Evolutionary conservation across 2,797 vertebrate genomes (phyloP), one percentile per base, ranked within the genome.

Genomic region (Syndactyla subalaris): DNA sequence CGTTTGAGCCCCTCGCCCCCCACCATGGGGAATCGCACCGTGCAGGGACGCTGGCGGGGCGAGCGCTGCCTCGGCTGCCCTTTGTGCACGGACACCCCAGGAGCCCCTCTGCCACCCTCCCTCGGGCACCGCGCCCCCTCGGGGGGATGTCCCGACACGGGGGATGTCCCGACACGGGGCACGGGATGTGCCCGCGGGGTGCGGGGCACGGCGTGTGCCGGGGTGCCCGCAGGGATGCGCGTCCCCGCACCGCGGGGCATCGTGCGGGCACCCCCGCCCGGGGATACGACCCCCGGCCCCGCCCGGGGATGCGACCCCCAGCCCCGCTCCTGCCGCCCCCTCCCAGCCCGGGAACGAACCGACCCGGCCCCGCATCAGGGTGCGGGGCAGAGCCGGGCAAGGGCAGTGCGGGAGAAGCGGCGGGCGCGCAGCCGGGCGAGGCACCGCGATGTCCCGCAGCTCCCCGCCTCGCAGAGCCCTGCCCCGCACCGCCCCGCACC

Each of bases 1-100:
- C 58, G 2, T 15, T 2, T 1, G 62, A 22, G 22, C 10, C 46
- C 29, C 4, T 7, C 2, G 0, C 1, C 51, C 5, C 71, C 58
- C 62, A 32, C 26, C 20, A 19, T 7, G 21, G 15, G 34, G 27
- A 36, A 34, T 8, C 10, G 21, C 32, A 27, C 16, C 4, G 38
- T 10, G 59, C 59, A 8, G 55, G 8, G 67, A 26, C 34, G 90
- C 55, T 12, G 7, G 10, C 48, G 12, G 81, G 65, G 10, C 68
- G 5, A 19, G 45, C 45, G 20, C 45, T 21, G 45, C 20, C 20
- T 41, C 6, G 6, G 41, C 41, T 41, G 41, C 41, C 20, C 45
- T 11, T 45, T 45, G 45, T 21, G 41, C 41, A 43, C 18, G 16
- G 41, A 17, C 41, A 43, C 18, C 41, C 17, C 18, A 9, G 8